A percentile compares a stretch with the other conserved stretches of the same genome.
Evolutionary conservation across 2,888 invertebrate genomes (phyloP).

Genomic region (Laspeyria flexula): DNA sequence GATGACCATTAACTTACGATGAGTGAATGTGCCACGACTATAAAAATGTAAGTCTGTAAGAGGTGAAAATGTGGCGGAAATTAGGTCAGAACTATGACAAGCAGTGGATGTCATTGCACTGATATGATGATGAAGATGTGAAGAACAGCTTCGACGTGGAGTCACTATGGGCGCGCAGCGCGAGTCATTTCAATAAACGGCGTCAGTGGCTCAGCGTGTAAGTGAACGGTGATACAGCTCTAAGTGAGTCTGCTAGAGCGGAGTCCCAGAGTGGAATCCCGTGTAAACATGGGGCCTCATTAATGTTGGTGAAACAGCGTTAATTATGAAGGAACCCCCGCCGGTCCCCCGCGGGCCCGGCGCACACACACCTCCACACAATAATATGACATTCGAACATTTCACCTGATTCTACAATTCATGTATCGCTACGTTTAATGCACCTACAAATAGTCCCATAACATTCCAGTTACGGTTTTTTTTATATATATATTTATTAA

Average conservation of each 20-base stretch:
- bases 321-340: slow-evolving; percentile 63
- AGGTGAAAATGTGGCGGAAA: too few relatives aligned
- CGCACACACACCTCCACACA: not conserved
- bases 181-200: not conserved
- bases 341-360: slow-evolving; percentile 5
- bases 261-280: slow-evolving; percentile 51
- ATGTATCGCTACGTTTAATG: slow-evolving; percentile 29
- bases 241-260: not conserved
- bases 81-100: too few relatives aligned
- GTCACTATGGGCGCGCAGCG: too few relatives aligned
- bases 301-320: slow-evolving; percentile 63
- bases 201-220: slow-evolving; percentile 10
- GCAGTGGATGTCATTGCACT: too few relatives aligned
- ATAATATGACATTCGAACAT: not conserved
- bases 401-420: slow-evolving; percentile 29
- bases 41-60: too few relatives aligned
- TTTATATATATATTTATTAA: too few relatives aligned
- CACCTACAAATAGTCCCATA: too few relatives aligned
- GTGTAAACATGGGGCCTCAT: slow-evolving; percentile 63
- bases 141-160: too few relatives aligned
- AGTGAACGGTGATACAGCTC: slow-evolving; percentile 16
- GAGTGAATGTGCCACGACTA: too few relatives aligned
- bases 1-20: too few relatives aligned
- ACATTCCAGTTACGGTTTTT: too few relatives aligned
- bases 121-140: too few relatives aligned